Base-by-base conservation (phyloP, 2,113 vertebrate genomes). In the Naja naja region DNA sequence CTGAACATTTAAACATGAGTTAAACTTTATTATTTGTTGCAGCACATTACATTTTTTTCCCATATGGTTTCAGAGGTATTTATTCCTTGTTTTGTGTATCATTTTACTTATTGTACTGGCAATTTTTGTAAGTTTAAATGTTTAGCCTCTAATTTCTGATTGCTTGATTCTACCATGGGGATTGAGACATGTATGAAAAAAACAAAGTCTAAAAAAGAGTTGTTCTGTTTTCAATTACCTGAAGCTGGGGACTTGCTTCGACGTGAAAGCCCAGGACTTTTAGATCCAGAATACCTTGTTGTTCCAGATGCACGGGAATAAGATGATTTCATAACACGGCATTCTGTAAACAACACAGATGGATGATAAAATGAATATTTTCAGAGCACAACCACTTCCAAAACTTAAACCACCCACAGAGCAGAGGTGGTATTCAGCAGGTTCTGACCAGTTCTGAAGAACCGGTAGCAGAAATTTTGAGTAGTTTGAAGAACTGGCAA, bases 181-280 rank as follows among this genome's bases (percentile, higher is more conserved):
- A 7, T 10, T 81, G 34, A 81, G 74, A 18, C 34, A 53, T 8
- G 14, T 54, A 54, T 34, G 49, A n/a, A 58, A 89, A n/a, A 89
- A 30, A 89, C 43, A 85, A 0, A n/a, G 27, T 92, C 56, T 9
- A 14, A 0, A 0, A 14, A 0, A 0, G 0, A 18, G 89, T 27
- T 93, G 54, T 1, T 47, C 49, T 89, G 12, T 25, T 85, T 20
- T 81, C 3, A 52, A 23, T 47, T 88, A 85, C 99, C 98, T 98
- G 98, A 97, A 92, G 98, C 97, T 25, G 99, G 99, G 45, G 99
- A 99, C 94, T 99, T 99, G 98, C 98, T 99, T 95, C 99, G 98
- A 4, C 98, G 98, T 2, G 98, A 97, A 39, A 95, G 94, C 90
- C 98, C 98, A 0, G 99, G 99, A 95, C 99, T 99, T 96, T 98